A percentile compares a stretch with the other conserved stretches of the same genome.
Conservation (phyloP, 2,113 vertebrate genomes). For the Cyanistes caeruleus region DNA sequence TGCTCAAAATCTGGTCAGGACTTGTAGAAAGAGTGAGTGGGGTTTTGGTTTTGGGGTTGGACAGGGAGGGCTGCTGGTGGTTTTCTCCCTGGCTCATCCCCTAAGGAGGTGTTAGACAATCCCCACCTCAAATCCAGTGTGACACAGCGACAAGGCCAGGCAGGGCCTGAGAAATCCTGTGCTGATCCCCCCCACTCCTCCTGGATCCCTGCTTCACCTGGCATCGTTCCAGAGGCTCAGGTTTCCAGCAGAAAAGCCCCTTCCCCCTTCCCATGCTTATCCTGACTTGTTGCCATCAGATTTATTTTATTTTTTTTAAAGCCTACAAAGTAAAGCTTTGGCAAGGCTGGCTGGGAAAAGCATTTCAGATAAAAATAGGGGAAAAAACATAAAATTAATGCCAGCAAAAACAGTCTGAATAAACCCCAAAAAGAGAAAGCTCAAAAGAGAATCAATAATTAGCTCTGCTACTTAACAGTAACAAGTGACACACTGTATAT, state of each 20-base stretch:
- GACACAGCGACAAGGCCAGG: not conserved
- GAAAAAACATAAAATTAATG: not conserved
- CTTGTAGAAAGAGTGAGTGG: fast-evolving
- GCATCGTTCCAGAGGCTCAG: fast-evolving
- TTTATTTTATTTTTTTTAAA: not conserved
- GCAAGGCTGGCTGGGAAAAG: not conserved
- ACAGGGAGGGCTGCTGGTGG: not conserved
- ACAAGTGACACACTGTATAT: not conserved
- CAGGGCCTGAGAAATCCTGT: not conserved
- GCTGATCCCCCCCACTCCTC: not conserved
- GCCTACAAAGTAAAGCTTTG: not conserved
- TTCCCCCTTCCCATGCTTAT: not conserved
- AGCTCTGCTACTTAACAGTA: not conserved
- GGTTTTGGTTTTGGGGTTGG: not conserved
- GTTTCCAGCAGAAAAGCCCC: not conserved
- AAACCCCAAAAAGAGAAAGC: not conserved
- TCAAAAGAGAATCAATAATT: not conserved
- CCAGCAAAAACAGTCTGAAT: not conserved
- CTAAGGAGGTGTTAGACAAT: not conserved
- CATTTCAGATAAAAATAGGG: not conserved
- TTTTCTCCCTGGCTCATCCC: not conserved
- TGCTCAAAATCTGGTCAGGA: not conserved
- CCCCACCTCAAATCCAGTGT: not conserved
- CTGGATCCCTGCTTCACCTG: not conserved
- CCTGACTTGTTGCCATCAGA: not conserved